phyloP scores from a whole-genome alignment of 2,888 invertebrate genomes.

The Ennomos erosarius region DNA sequence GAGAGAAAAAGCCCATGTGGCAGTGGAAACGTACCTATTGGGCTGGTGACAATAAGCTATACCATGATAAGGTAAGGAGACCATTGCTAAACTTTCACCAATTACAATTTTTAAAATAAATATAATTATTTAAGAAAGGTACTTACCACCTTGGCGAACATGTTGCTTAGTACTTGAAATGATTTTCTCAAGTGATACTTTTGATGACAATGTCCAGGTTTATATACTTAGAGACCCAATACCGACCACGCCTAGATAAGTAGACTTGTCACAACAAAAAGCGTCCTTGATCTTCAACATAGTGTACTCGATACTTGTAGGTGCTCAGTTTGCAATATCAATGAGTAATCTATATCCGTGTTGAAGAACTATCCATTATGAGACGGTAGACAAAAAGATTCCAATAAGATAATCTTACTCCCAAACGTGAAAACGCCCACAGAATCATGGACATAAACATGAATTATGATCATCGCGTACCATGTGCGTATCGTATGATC shows the following conservation, averaged over 20 bases:
- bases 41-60: too few species aligned
- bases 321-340: constrained; percentile 47
- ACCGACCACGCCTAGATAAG: constrained; percentile 71
- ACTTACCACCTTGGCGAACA: constrained; percentile 81
- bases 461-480: too few species aligned
- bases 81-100: neutral
- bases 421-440: constrained; percentile 17
- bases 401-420: constrained; percentile 11
- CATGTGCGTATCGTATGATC: too few species aligned
- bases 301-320: constrained; percentile 62
- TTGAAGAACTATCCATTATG: constrained; percentile 23
- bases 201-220: constrained; percentile 50
- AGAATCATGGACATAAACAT: neutral
- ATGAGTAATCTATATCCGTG: constrained; percentile 44
- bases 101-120: constrained; percentile 16
- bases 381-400: constrained; percentile 12
- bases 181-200: constrained; percentile 74
- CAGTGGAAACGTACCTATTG: too few species aligned
- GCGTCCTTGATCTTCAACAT: constrained; percentile 80
- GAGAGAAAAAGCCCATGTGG: too few species aligned
- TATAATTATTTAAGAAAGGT: constrained; percentile 6
- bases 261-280: constrained; percentile 69
- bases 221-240: constrained; percentile 64
- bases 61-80: too few species aligned
- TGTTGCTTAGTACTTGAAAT: constrained; percentile 63